Conservation (phyloP, 2,888 invertebrate species). For the Idaea dimidiata region DNA sequence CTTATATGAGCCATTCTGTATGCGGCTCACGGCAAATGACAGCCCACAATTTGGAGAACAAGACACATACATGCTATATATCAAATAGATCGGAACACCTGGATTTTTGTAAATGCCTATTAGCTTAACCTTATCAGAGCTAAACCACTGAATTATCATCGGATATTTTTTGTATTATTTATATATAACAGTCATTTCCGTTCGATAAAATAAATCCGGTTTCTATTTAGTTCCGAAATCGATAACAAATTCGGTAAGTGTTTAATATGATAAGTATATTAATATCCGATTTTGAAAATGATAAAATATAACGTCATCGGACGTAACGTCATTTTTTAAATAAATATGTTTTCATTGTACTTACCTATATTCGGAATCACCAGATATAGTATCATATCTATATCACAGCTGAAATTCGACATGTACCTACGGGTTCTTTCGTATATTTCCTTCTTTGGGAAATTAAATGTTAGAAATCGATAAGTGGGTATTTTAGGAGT, state of each 20-base stretch:
- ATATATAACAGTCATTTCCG: not conserved
- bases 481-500: too few species aligned
- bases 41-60: conserved; percentile 40
- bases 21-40: conserved; percentile 58
- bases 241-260: not conserved
- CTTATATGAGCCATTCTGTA: conserved; percentile 64
- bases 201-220: not conserved
- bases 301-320: not conserved
- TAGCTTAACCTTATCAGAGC: conserved; percentile 1
- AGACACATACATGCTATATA: conserved; percentile 30
- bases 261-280: not conserved
- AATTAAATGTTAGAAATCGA: too few species aligned
- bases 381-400: too few species aligned
- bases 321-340: not conserved
- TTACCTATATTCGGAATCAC: too few species aligned
- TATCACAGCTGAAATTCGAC: too few species aligned
- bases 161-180: not conserved
- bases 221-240: not conserved
- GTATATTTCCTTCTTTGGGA: too few species aligned
- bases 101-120: conserved; percentile 12
- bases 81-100: conserved; percentile 35
- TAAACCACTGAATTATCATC: not conserved
- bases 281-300: not conserved
- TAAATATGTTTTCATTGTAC: not conserved
- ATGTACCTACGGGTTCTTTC: too few species aligned